Percentiles rank a stretch among this genome's conserved stretches.
Evolutionary conservation across 2,888 invertebrate species (phyloP).

Genomic region (Lydus trimaculatus): DNA sequence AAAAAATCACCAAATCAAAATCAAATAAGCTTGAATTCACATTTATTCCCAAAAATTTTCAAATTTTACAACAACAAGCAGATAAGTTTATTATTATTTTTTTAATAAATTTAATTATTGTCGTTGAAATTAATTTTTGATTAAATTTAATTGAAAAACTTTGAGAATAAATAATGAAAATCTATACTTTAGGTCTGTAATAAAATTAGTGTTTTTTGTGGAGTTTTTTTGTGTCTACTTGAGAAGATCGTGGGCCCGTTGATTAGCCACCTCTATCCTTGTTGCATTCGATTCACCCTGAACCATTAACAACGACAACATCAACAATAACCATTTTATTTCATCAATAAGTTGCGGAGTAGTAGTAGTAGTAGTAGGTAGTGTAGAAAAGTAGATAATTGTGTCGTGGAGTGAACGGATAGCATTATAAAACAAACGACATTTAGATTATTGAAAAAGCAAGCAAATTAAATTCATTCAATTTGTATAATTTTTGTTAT

Average conservation of each 20-base stretch:
- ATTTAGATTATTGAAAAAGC: conserved; percentile 54
- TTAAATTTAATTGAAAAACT: conserved; percentile 9
- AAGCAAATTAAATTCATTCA: conserved; percentile 25
- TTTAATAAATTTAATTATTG: conserved; percentile 16
- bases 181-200: conserved; percentile 33
- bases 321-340: conserved; percentile 30
- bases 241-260: conserved; percentile 95
- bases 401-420: conserved; percentile 54
- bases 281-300: conserved; percentile 93
- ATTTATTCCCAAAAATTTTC: conserved; percentile 32
- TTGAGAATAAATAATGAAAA: conserved; percentile 40
- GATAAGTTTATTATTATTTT: not conserved
- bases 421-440: conserved; percentile 58
- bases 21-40: conserved; percentile 22
- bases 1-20: conserved; percentile 4
- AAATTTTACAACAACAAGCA: not conserved
- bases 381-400: conserved; percentile 39
- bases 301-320: conserved; percentile 18
- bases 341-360: conserved; percentile 41
- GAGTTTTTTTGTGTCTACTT: conserved; percentile 70
- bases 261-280: conserved; percentile 96
- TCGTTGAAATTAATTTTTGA: conserved; percentile 12
- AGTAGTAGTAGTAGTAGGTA: conserved; percentile 26
- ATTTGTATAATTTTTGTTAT: not conserved
- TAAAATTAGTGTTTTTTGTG: conserved; percentile 46